These are phyloP conservation scores for Sebastes taczanowskii DNA, from an alignment of 2,797 vertebrate genomes.

Conservation along the genomic window DNA sequence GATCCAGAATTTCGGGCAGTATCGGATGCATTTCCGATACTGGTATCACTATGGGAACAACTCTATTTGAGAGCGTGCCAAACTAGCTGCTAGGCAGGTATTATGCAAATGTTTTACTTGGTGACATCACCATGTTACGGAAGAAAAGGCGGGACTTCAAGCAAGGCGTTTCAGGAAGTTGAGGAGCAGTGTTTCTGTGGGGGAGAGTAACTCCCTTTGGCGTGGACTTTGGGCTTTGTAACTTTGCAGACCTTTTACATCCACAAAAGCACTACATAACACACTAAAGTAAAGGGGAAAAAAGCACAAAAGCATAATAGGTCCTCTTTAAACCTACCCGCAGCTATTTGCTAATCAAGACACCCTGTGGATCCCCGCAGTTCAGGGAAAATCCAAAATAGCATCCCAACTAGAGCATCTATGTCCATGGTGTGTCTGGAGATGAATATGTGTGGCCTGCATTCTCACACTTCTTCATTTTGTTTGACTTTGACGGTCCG, in stretches of 20 bases:
- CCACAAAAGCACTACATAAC: neutral
- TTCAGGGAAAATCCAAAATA: conserved; percentile 28
- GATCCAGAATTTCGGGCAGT: too few relatives aligned
- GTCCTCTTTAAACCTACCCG: neutral
- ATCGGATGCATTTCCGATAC: too few relatives aligned
- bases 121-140: too few relatives aligned
- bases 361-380: neutral
- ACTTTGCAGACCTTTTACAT: neutral
- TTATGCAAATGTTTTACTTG: too few relatives aligned
- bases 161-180: too few relatives aligned
- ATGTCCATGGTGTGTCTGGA: neutral
- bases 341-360: neutral
- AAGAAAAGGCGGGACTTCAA: too few relatives aligned
- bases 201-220: too few relatives aligned
- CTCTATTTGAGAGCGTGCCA: too few relatives aligned
- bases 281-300: neutral
- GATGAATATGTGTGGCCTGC: conserved; percentile 9
- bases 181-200: too few relatives aligned
- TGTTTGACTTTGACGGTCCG: conserved; percentile 48
- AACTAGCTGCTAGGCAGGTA: too few relatives aligned
- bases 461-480: conserved; percentile 16
- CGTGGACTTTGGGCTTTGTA: too few relatives aligned
- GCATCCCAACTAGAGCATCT: conserved; percentile 13
- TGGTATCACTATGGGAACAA: too few relatives aligned
- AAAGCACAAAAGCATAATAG: neutral